Percentiles rank a stretch among this genome's conserved stretches.
Conservation (phyloP, 2,113 vertebrate species). For the Cathartes aura region DNA sequence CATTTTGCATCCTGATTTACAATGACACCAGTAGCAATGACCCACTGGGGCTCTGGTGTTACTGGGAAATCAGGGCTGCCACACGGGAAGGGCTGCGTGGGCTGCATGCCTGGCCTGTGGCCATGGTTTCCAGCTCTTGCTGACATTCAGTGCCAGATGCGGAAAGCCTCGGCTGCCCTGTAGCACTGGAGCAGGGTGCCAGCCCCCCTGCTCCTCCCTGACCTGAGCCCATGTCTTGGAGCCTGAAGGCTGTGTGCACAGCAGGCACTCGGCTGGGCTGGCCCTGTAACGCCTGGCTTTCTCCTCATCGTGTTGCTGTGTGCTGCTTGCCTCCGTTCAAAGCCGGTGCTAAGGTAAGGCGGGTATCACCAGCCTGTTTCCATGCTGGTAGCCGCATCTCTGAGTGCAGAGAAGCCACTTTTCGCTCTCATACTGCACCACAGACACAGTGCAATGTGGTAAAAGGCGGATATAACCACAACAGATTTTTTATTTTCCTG, state of each 20-base stretch:
- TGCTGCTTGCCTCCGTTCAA: rapidly evolving
- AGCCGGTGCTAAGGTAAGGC: neutral
- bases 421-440: neutral
- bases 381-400: neutral
- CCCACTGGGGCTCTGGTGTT: neutral
- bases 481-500: neutral
- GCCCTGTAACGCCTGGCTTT: neutral
- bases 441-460: neutral
- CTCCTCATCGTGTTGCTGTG: rapidly evolving
- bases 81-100: rapidly evolving
- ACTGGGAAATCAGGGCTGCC: neutral
- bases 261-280: rapidly evolving
- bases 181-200: neutral
- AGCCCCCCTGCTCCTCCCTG: neutral
- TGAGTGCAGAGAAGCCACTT: rapidly evolving
- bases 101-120: neutral
- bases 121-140: neutral
- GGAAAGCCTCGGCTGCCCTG: neutral
- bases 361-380: rapidly evolving
- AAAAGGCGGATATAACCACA: neutral
- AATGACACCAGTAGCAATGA: neutral
- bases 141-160: rapidly evolving
- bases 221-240: neutral
- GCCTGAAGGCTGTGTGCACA: neutral
- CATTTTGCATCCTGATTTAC: neutral